Evolutionary conservation across 2,797 vertebrate species (phyloP), one percentile per base, ranked within the genome.

Genomic region (Enteromius thamalakanensis): DNA sequence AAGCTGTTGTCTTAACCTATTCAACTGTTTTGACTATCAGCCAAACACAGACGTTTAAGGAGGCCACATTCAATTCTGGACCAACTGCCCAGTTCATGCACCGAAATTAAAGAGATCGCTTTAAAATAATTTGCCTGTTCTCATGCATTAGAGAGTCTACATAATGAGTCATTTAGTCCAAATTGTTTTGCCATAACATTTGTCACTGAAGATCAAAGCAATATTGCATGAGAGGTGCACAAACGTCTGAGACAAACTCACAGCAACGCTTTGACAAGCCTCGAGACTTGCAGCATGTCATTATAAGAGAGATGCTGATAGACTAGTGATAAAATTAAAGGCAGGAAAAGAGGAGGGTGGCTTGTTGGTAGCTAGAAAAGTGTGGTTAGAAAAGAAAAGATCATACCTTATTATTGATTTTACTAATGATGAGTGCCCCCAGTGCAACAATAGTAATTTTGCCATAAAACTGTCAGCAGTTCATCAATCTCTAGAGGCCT

Each of bases 401-500:
- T 93, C 91, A 90, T 89, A 91, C 91, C 91, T 88, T 92, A 92
- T 91, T 91, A 93, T 93, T 92, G 92, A 94, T 95, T 94, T 93
- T 92, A 92, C 94, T 95, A 95, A 95, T 96, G 94, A 95, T 93
- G 93, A 94, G 93, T 93, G 91, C 93, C 93, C 89, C 40, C 82
- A 92, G 92, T 91, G 91, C 94, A 95, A 95, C 94, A 94, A 95
- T 95, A 94, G 94, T 95, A 93, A 95, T 95, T 95, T 95, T 91
- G 92, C 93, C 93, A 93, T 92, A 93, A 95, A 94, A 92, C 94
- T 96, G 96, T 96, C 96, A 96, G 95, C 95, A 96, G 95, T 95
- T 94, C 93, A 95, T 93, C 95, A 94, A 92, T 94, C 95, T 94
- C 94, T 93, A 95, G 91, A 94, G 94, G 92, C 91, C 89, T 96